Conservation (phyloP, 2,888 invertebrate species). For the Liodrosophila aerea region DNA sequence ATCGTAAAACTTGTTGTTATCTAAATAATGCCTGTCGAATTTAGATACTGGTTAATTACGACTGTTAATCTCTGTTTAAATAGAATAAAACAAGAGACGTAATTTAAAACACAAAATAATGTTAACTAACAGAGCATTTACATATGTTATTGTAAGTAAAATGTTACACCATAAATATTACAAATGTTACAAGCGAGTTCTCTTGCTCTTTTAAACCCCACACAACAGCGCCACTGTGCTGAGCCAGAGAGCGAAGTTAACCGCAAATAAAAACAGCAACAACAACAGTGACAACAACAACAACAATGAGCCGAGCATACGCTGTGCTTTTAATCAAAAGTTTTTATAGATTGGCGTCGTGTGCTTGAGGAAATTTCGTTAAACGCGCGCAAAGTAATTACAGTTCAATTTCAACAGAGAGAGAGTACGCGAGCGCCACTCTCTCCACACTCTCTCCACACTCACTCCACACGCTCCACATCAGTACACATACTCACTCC, state of each 20-base stretch:
- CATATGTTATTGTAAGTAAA: no score
- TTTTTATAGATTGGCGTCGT: conserved; percentile 71
- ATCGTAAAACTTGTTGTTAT: conserved; percentile 3
- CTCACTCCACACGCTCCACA: background rate
- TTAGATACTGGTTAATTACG: conserved; percentile 10
- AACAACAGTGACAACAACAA: background rate
- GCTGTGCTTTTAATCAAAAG: conserved; percentile 70
- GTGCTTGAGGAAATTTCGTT: conserved; percentile 62
- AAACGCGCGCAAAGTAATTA: conserved; percentile 67
- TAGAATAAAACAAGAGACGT: conserved; percentile 24
- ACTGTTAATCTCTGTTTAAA: conserved; percentile 34
- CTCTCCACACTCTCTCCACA: background rate
- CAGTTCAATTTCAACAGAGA: conserved; percentile 23
- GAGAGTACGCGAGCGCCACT: background rate
- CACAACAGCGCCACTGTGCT: conserved; percentile 6
- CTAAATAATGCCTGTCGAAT: background rate
- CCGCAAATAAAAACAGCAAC: conserved; percentile 35
- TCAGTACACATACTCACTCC: background rate
- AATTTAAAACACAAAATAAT: no score
- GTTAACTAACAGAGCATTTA: no score
- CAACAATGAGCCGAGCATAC: background rate
- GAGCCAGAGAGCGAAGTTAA: conserved; percentile 36
- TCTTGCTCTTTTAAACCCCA: no score
- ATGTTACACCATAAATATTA: no score
- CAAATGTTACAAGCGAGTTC: no score